Evolutionary conservation across 1,140 invertebrate genomes (phyloP).

Genomic region (Caenorhabditis briggsae): DNA sequence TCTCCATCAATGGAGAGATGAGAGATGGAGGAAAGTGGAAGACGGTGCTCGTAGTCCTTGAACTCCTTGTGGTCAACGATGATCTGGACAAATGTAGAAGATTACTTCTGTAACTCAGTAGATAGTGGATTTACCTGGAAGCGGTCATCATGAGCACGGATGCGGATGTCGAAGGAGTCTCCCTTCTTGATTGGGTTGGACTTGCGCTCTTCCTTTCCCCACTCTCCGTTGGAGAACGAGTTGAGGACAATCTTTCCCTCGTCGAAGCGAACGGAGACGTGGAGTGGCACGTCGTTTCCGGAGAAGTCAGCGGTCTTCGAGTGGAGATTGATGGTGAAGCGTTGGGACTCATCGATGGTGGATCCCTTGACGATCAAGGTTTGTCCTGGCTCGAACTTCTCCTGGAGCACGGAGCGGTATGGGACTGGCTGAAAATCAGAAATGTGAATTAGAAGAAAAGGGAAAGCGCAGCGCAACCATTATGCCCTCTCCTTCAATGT

Average conservation of each 20-base stretch:
- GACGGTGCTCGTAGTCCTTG: slow-evolving; percentile 77
- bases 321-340: slow-evolving; percentile 76
- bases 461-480: background rate
- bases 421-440: slow-evolving; percentile 70
- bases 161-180: slow-evolving; percentile 75
- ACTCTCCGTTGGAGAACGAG: slow-evolving; percentile 73
- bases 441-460: background rate
- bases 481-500: slow-evolving; percentile 39
- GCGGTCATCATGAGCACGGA: slow-evolving; percentile 76
- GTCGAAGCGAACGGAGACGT: slow-evolving; percentile 75
- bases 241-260: slow-evolving; percentile 75
- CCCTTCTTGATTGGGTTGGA: slow-evolving; percentile 74
- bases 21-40: slow-evolving; percentile 71
- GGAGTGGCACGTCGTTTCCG: slow-evolving; percentile 76
- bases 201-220: slow-evolving; percentile 78
- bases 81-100: slow-evolving; percentile 28
- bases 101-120: background rate
- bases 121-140: slow-evolving; percentile 68
- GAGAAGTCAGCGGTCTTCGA: slow-evolving; percentile 70
- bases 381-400: slow-evolving; percentile 76
- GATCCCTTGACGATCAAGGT: slow-evolving; percentile 77
- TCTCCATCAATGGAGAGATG: slow-evolving; percentile 76
- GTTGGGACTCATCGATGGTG: slow-evolving; percentile 73
- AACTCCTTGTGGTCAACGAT: slow-evolving; percentile 75
- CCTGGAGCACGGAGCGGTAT: slow-evolving; percentile 73